Base-by-base conservation (phyloP, 92 coral and sea anemone species). In the Palythoa caribaeorum region DNA sequence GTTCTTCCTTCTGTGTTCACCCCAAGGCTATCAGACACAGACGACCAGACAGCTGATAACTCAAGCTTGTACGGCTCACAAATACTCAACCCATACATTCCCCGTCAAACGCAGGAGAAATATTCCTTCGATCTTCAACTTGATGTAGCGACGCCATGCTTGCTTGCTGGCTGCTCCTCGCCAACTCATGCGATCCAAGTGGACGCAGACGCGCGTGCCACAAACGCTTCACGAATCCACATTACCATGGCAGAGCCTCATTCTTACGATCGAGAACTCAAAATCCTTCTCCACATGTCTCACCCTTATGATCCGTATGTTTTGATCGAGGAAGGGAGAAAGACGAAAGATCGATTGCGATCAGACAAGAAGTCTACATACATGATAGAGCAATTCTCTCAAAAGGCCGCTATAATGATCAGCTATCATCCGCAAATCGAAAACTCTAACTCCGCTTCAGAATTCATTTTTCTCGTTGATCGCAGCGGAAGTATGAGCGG, bases 401-500 rank as follows among this genome's bases (percentile, higher is more conserved):
- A 93, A 79, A 92, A 95, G 71, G 93, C 98, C 0, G 95, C 96
- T 8, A 87, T 97, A 6, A 96, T 96, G 94, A 89, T 96, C 6
- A 97, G 94, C 76, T 95, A 92, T 68, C 85, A 96, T 6, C 98
- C 99, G 8, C 88, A 89, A 78, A 89, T 95, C 39, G 86, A 87
- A 68, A 91, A 86, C 73, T 59, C 55, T 6, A 53, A 84, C 74
- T 92, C 93, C 10, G 62, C 59, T 1, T 86, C 90, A 16, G 99
- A 97, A 68, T 97, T 90, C 73, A 90, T 95, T 20, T 97, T 97
- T 72, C 93, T 97, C 10, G 98, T 97, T 9, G 99, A 97, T 80
- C 96, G 99, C 12, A 97, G 99, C 85, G 99, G 99, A 36, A 95
- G 98, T 37, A 96, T 96, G 99, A 96, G 96, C 62, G 99, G 99